Base-by-base conservation (phyloP, 2,113 vertebrate genomes). In the Oriolus oriolus region DNA sequence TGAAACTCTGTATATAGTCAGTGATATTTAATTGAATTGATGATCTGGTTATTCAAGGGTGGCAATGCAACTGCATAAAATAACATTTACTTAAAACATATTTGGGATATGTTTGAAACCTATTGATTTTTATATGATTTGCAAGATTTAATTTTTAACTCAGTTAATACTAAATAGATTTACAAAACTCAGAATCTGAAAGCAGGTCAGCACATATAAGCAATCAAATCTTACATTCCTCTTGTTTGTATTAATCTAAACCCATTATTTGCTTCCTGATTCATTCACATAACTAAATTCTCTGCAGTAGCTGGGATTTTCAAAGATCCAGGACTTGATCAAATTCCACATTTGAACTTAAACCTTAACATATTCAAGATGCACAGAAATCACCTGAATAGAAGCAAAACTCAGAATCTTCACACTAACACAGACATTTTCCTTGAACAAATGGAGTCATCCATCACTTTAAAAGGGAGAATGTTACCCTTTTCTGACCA, bases 141-240 rank as follows among this genome's bases (percentile, higher is more conserved):
- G 30, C 74, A 94, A 83, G 22, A 79, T 47, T 56, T 90, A 49
- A 71, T 73, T 96, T 95, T 96, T 93, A 91, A 89, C 90, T 91
- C 15, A 56, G 35, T 88, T 94, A 96, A 94, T 66, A 69, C 28
- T 71, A 84, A 45, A 45, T 41, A 89, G 57, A 91, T 80, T 73
- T 52, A 35, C 18, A 70, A 83, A 94, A 92, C 71, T 70, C 30
- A 50, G 73, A 75, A 71, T 84, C 84, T 89, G 78, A 95, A 95
- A 94, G 63, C 54, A 79, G 52, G 49, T 79, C 84, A 35, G 66
- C 52, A 89, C 44, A 95, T n/a, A 17, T 75, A 87, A 94, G 79
- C 47, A 93, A 84, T 84, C 50, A 71, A 44, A 66, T 90, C 31
- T 95, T 97, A 78, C 83, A 95, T 94, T 95, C 74, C 59, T 70